phyloP scores from a whole-genome alignment of 2,888 invertebrate species.

The Tortrix viridana region DNA sequence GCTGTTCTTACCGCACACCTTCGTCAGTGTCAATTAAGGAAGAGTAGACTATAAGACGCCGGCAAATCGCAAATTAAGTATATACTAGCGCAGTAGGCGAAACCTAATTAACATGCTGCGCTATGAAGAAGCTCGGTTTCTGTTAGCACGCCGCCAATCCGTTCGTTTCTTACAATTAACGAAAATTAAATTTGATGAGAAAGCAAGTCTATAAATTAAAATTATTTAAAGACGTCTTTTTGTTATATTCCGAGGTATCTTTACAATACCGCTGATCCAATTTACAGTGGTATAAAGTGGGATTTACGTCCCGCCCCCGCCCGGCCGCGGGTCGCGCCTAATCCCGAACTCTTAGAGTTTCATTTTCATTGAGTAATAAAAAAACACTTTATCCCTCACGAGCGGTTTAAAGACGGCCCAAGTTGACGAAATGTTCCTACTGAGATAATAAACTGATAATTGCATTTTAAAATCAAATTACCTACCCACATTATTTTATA shows the following conservation, averaged over 20 bases:
- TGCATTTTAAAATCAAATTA: constrained; percentile 21
- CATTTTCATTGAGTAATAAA: constrained; percentile 37
- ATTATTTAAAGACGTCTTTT: constrained; percentile 1
- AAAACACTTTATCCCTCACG: constrained; percentile 30
- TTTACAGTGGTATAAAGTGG: constrained; percentile 29
- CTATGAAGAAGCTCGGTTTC: constrained; percentile 7
- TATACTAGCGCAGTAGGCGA: constrained; percentile 37
- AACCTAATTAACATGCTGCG: constrained; percentile 38
- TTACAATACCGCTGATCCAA: constrained; percentile 13
- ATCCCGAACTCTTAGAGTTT: constrained; percentile 34
- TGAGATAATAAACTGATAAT: constrained; percentile 32
- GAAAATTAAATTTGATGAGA: not conserved
- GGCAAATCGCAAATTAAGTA: constrained; percentile 45
- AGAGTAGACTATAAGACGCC: constrained; percentile 47
- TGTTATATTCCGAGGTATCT: constrained; percentile 1
- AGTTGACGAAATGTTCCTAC: constrained; percentile 20
- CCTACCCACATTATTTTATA: constrained; percentile 1
- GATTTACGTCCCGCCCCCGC: constrained; percentile 21
- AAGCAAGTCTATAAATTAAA: not conserved
- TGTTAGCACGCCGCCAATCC: not conserved
- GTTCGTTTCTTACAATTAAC: not conserved
- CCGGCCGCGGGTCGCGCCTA: constrained; percentile 27
- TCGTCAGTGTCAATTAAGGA: constrained; percentile 76
- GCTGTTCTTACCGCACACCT: constrained; percentile 56
- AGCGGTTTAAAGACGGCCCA: constrained; percentile 31